A percentile compares a stretch with the other conserved stretches of the same genome.
phyloP scores from a whole-genome alignment of 2,888 invertebrate genomes.

The Zaprionus lineosus region DNA sequence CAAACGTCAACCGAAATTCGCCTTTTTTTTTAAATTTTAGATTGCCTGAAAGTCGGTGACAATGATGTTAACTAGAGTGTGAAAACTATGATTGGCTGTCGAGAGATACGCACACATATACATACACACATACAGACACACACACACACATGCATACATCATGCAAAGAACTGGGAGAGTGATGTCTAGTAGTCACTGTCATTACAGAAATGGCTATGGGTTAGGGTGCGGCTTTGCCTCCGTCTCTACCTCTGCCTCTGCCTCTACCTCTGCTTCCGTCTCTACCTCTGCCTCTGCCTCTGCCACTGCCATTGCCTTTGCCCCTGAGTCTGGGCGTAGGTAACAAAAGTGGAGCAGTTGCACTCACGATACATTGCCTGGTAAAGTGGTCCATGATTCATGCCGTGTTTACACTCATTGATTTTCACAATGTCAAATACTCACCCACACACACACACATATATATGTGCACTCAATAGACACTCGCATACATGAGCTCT shows the following conservation, averaged over 20 bases:
- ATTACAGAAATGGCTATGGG: slow-evolving; percentile 10
- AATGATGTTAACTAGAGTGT: slow-evolving; percentile 79
- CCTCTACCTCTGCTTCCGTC: too few relatives aligned
- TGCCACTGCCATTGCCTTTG: too few relatives aligned
- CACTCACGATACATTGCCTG: slow-evolving; percentile 30
- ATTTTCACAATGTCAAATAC: not conserved
- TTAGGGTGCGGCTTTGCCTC: too few relatives aligned
- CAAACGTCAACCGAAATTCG: slow-evolving; percentile 65
- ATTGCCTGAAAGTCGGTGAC: slow-evolving; percentile 68
- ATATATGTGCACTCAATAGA: too few relatives aligned
- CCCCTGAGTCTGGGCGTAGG: too few relatives aligned
- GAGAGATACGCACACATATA: slow-evolving; percentile 29
- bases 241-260: too few relatives aligned
- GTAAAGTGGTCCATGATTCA: slow-evolving; percentile 62
- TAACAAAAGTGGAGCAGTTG: not conserved
- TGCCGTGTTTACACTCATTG: slow-evolving; percentile 48
- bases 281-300: too few relatives aligned
- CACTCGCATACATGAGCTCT: too few relatives aligned
- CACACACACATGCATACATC: too few relatives aligned
- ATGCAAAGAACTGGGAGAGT: too few relatives aligned
- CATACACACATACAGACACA: not conserved
- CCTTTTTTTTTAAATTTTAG: slow-evolving; percentile 30
- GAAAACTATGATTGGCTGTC: slow-evolving; percentile 78
- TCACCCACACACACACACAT: slow-evolving; percentile 5
- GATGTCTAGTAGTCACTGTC: slow-evolving; percentile 38